Base-by-base conservation (phyloP, 1,140 invertebrate genomes). In the Dinothrombium tinctorium region DNA sequence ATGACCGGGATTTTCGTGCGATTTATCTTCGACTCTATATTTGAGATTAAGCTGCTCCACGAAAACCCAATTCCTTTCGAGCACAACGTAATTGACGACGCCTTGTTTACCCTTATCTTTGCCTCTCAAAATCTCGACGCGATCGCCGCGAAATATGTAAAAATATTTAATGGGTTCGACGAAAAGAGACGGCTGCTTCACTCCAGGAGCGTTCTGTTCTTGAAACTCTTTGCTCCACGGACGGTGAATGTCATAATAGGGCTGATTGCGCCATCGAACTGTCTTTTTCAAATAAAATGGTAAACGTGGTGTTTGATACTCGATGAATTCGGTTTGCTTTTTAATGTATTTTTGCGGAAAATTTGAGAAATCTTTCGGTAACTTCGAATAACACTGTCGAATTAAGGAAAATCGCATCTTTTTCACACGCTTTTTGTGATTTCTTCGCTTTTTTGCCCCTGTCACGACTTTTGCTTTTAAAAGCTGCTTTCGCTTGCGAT, bases 1-100 rank as follows among this genome's bases (percentile, higher is more conserved):
- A 12, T 73, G 55, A n/a, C 76, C 76, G 8, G 71, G 67, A 47
- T 67, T 73, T 19, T 68, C 56, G 43, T 70, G 68, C 1, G 56
- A 61, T 50, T 68, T 69, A 4, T 31, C 12, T 32, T 22, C 9
- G 3, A 47, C 8, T 55, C 49, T 56, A 59, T 60, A 53, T 73
- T 37, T 15, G 0, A 26, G 77, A 60, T 99, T 92, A 3, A 96
- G 61, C 9, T 87, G 89, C 57, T 89, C 76, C 0, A 98, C 90
- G 51, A 75, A 72, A 3, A 95, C 72, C 86, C 87, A 95, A 63
- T 98, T 99, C 35, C 83, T 68, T 61, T 98, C 90, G 55, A 82
- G 71, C 42, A 90, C 71, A 11, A 95, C 72, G 40, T 59, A 55
- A 32, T 58, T 59, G 1, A 66, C 56, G 25, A 58, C 46, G 22